These are phyloP conservation scores for Pyralis farinalis DNA, from an alignment of 2,888 invertebrate genomes.

Conservation along the genomic window DNA sequence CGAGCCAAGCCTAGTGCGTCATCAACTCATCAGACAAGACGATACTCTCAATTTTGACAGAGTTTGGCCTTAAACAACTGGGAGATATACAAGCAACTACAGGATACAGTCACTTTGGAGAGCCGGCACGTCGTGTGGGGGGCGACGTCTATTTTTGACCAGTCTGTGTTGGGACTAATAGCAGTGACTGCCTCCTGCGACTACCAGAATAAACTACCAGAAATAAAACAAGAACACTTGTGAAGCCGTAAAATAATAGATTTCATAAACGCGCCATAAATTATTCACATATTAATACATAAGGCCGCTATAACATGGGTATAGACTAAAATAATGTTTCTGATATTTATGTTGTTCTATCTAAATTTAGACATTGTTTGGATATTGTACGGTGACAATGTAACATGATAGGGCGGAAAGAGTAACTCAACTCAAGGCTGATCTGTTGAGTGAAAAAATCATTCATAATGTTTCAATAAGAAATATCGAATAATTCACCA, in stretches of 20 bases:
- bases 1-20: conserved; percentile 46
- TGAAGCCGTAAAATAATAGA: conserved; percentile 19
- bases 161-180: conserved; percentile 46
- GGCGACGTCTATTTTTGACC: conserved; percentile 55
- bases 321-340: background rate
- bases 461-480: no score
- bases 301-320: background rate
- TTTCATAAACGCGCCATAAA: background rate
- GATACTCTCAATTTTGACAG: conserved; percentile 23
- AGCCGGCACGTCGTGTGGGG: conserved; percentile 40
- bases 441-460: no score
- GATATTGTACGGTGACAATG: background rate
- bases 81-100: background rate
- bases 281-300: background rate
- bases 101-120: conserved; percentile 3
- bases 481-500: no score
- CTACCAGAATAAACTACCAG: conserved; percentile 47
- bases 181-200: conserved; percentile 54
- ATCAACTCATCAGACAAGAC: conserved; percentile 26
- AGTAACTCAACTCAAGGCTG: background rate
- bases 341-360: background rate
- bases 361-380: background rate
- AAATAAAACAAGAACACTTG: conserved; percentile 39
- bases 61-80: conserved; percentile 12
- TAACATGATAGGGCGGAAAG: background rate